phyloP scores from a whole-genome alignment of 1,140 invertebrate species.

The Drosophila neocordata region DNA sequence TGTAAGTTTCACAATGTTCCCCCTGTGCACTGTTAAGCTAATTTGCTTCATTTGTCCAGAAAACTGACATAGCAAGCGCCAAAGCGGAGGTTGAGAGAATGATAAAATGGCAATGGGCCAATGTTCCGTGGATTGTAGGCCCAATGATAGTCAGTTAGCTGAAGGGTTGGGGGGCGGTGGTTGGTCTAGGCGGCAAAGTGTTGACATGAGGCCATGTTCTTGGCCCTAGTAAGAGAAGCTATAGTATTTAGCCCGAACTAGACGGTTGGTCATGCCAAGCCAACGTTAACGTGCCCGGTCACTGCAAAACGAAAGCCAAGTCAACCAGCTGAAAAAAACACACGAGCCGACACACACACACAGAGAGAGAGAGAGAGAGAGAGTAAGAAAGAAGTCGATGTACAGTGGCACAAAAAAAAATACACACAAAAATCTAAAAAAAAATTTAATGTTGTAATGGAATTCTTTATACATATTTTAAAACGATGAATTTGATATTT shows the following conservation, averaged over 20 bases:
- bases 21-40: slow-evolving; percentile 76
- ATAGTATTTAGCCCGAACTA: slow-evolving; percentile 15
- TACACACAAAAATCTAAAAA: too few species aligned
- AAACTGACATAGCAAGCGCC: slow-evolving; percentile 56
- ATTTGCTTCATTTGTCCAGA: slow-evolving; percentile 81
- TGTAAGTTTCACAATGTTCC: slow-evolving; percentile 57
- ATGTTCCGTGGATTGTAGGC: neutral
- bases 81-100: neutral
- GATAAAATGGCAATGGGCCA: neutral
- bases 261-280: slow-evolving; percentile 38
- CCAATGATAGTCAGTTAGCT: neutral
- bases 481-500: too few species aligned
- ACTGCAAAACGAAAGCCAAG: slow-evolving; percentile 62
- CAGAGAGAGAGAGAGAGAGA: neutral
- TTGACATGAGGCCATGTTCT: slow-evolving; percentile 72
- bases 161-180: neutral
- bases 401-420: neutral
- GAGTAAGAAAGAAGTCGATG: too few species aligned
- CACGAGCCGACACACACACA: slow-evolving; percentile 6
- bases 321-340: slow-evolving; percentile 40
- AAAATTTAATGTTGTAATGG: too few species aligned
- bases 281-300: slow-evolving; percentile 55
- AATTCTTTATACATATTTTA: too few species aligned
- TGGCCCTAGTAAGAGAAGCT: slow-evolving; percentile 31
- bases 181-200: slow-evolving; percentile 57